These are phyloP conservation scores for Drosophila siamana DNA, from an alignment of 2,888 invertebrate genomes.

Conservation along the genomic window DNA sequence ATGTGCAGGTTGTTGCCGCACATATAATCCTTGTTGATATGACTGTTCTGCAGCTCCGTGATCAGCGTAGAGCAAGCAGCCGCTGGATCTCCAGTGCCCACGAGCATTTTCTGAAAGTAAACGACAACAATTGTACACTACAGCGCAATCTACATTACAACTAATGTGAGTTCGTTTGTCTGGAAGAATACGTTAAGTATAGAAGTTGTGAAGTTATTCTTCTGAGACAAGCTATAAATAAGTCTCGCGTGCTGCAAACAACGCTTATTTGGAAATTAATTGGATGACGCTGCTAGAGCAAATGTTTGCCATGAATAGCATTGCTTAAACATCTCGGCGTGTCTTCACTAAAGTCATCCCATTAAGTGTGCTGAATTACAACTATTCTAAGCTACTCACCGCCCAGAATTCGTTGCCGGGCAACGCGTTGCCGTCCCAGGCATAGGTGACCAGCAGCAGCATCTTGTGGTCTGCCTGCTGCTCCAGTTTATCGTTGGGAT, in stretches of 20 bases:
- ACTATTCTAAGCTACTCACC: no score
- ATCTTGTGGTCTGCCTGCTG: slow-evolving; percentile 27
- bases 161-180: not conserved
- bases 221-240: no score
- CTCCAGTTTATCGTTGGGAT: slow-evolving; percentile 86
- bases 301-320: no score
- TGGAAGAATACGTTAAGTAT: no score
- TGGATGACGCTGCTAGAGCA: no score
- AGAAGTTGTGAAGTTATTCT: no score
- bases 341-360: no score
- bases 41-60: slow-evolving; percentile 87
- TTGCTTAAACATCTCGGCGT: no score
- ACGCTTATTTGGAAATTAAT: no score
- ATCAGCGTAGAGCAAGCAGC: slow-evolving; percentile 87
- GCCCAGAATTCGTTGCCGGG: slow-evolving; percentile 91
- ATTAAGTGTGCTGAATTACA: no score
- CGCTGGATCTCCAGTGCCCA: slow-evolving; percentile 86
- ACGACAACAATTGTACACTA: not conserved
- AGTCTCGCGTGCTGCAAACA: no score
- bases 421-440: slow-evolving; percentile 90
- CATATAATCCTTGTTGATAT: slow-evolving; percentile 86
- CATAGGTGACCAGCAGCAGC: slow-evolving; percentile 88
- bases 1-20: slow-evolving; percentile 86
- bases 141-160: not conserved
- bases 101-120: slow-evolving; percentile 52